These are phyloP conservation scores for Holacanthus passer DNA, from an alignment of 2,113 vertebrate species.

Conservation along the genomic window DNA sequence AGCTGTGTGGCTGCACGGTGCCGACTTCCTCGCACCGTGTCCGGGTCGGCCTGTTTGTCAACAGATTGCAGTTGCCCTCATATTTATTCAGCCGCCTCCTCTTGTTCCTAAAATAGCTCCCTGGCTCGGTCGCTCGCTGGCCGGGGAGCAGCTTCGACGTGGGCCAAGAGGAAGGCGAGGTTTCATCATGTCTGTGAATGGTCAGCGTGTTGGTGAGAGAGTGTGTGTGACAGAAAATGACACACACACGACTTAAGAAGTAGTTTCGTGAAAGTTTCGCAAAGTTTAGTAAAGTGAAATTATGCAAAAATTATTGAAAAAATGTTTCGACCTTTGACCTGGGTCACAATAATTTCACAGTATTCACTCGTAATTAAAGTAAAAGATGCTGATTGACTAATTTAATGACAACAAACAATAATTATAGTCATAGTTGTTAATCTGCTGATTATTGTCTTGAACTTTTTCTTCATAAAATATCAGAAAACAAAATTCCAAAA, in stretches of 20 bases:
- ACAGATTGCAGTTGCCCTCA: constrained; percentile 62
- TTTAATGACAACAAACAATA: neutral
- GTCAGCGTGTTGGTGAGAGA: neutral
- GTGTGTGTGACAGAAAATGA: neutral
- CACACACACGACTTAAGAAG: neutral
- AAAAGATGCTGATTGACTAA: neutral
- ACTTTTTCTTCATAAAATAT: neutral
- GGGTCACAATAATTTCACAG: no score
- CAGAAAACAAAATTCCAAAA: neutral
- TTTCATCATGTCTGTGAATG: constrained; percentile 41
- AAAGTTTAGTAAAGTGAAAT: neutral
- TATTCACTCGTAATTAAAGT: no score
- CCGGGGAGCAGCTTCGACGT: constrained; percentile 25
- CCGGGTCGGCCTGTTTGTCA: constrained; percentile 73
- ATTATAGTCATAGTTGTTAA: neutral
- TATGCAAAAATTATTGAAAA: neutral
- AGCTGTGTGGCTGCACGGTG: rapidly evolving
- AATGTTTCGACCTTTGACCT: neutral
- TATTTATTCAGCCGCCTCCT: constrained; percentile 57
- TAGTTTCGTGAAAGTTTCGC: no score
- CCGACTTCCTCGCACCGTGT: neutral
- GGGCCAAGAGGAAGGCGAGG: constrained; percentile 37
- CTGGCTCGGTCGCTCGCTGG: constrained; percentile 33
- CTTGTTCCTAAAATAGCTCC: constrained; percentile 70
- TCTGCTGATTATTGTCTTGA: neutral